Base-by-base conservation (phyloP, 2,797 vertebrate species). In the Atherinosoma microstoma region DNA sequence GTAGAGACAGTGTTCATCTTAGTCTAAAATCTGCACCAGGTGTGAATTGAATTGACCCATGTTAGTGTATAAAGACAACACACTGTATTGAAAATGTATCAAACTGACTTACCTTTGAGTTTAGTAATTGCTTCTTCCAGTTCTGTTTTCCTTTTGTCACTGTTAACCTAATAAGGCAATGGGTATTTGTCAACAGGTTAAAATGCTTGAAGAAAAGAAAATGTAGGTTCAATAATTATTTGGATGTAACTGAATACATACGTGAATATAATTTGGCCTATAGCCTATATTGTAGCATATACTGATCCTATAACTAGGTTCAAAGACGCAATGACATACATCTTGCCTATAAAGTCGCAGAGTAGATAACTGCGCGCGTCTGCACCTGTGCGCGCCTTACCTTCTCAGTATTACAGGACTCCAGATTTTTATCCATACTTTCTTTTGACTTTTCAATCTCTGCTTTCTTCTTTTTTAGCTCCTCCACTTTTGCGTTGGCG, bases 321-420 rank as follows among this genome's bases (percentile, higher is more conserved):
- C 2, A 40, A 40, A 40, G 4, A 40, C 3, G 2, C 13, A 40
- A 16, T 40, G 38, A 2, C 2, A 38, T 11, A 1, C 38, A 16
- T 16, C 38, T 16, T 15, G 38, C 15, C 38, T 2, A 36, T 40
- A 16, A 4, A 40, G 38, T 8, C 36, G 12, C 36, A 2, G 36
- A 11, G 35, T 36, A 36, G 36, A 16, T 3, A 15, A 40, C 8
- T 24, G 35, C 11, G 51, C 40, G 45, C 6, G 27, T 42, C 11
- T 27, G n/a, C n/a, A n/a, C n/a, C n/a, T n/a, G n/a, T n/a, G n/a
- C n/a, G n/a, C n/a, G n/a, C n/a, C 75, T 80, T 86, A 80, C 95
- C 94, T 92, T 94, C 1, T 87, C 68, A 0, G 2, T 12, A 34
- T 74, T 65, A 59, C 95, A 96, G 18, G 64, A 72, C 69, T 57